Conservation (phyloP, 2,888 invertebrate genomes). For the Heliconius hortense region DNA sequence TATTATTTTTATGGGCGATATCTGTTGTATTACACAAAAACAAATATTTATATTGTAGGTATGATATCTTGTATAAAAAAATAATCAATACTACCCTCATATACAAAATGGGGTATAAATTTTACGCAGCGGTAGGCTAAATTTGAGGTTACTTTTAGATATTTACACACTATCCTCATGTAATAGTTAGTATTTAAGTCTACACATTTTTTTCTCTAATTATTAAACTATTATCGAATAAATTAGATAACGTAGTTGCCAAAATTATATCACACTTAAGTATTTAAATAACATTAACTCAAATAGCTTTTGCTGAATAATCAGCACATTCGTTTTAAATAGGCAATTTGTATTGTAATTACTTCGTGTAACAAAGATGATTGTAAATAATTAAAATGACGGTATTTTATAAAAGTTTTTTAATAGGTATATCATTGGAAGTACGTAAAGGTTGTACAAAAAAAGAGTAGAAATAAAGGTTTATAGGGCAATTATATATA, state of each 20-base stretch:
- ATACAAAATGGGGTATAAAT: neutral
- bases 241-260: neutral
- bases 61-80: no score
- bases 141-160: neutral
- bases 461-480: neutral
- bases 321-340: slow-evolving; percentile 12
- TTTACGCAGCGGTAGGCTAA: neutral
- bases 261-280: slow-evolving; percentile 4
- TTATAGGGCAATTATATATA: neutral
- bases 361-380: slow-evolving; percentile 6
- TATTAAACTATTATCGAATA: neutral
- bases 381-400: slow-evolving; percentile 14
- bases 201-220: neutral
- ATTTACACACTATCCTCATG: no score
- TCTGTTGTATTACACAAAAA: neutral
- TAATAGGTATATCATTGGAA: neutral
- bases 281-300: neutral
- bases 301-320: neutral
- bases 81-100: neutral
- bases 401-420: neutral
- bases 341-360: slow-evolving; percentile 24
- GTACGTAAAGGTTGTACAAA: neutral
- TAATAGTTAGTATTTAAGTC: neutral
- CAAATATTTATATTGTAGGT: no score
- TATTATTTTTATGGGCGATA: neutral